A percentile compares a stretch with the other conserved stretches of the same genome.
Conservation (phyloP, 2,113 vertebrate genomes). For the Asarcornis scutulata region DNA sequence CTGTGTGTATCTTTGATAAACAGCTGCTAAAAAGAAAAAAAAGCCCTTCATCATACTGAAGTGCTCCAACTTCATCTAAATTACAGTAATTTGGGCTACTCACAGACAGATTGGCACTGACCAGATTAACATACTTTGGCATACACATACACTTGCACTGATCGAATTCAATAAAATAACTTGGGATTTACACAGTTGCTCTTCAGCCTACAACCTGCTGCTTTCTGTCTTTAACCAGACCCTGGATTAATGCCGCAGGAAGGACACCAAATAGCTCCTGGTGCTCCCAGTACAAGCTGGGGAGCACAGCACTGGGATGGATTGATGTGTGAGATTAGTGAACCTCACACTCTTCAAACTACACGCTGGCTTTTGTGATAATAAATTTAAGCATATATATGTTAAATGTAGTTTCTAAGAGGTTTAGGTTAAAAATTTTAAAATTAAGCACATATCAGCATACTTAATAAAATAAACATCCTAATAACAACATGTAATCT, state of each 20-base stretch:
- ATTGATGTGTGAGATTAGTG: neutral
- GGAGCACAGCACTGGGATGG: neutral
- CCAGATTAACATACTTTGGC: neutral
- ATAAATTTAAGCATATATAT: neutral
- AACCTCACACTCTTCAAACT: neutral
- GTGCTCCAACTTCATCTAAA: neutral
- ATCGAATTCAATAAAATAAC: neutral
- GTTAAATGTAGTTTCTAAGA: neutral
- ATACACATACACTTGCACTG: neutral
- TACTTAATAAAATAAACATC: neutral
- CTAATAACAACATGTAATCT: neutral
- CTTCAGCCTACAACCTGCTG: neutral
- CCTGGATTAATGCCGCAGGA: neutral
- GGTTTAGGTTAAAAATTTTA: neutral
- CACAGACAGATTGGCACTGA: neutral
- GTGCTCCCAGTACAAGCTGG: neutral
- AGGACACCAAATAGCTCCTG: neutral
- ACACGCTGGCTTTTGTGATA: neutral
- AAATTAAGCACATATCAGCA: neutral
- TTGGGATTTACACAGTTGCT: neutral
- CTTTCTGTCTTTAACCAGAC: neutral
- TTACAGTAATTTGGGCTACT: neutral
- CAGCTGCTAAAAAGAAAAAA: neutral
- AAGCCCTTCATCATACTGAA: neutral
- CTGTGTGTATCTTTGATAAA: neutral